Evolutionary conservation across 2,113 vertebrate species (phyloP).

Genomic region (Nycticebus coucang): DNA sequence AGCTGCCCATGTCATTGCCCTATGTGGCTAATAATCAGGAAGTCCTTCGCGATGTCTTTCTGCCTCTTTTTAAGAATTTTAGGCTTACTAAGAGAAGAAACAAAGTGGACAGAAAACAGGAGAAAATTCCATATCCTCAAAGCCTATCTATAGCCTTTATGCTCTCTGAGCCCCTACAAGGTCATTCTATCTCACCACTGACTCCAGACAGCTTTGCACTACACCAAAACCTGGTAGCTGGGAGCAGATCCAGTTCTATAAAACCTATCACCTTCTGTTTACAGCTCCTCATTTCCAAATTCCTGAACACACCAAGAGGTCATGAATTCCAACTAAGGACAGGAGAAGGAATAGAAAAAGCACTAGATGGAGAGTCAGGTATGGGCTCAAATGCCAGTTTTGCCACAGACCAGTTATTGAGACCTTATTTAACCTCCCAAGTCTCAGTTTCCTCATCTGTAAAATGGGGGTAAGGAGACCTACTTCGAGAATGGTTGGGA

Average conservation of each 20-base stretch:
- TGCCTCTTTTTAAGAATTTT: not conserved
- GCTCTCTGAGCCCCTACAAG: not conserved
- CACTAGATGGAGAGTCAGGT: not conserved
- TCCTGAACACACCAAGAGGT: not conserved
- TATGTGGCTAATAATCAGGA: not conserved
- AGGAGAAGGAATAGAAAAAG: not conserved
- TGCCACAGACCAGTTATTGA: fast-evolving
- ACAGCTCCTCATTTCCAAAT: not conserved
- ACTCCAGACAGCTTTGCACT: not conserved
- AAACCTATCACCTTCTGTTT: not conserved
- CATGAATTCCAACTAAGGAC: not conserved
- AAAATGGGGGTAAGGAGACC: not conserved
- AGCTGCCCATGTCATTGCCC: not conserved
- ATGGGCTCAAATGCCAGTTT: not conserved
- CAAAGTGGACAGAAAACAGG: not conserved
- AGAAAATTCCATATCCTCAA: not conserved
- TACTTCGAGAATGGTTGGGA: not conserved
- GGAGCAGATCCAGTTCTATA: not conserved
- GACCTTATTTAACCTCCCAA: not conserved
- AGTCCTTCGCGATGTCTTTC: not conserved
- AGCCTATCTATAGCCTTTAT: not conserved
- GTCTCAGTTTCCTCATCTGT: not conserved
- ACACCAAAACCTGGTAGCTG: fast-evolving
- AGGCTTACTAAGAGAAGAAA: not conserved
- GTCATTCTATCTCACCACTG: not conserved